phyloP scores from a whole-genome alignment of 2,888 invertebrate genomes.

The Nasonovia ribisnigri region DNA sequence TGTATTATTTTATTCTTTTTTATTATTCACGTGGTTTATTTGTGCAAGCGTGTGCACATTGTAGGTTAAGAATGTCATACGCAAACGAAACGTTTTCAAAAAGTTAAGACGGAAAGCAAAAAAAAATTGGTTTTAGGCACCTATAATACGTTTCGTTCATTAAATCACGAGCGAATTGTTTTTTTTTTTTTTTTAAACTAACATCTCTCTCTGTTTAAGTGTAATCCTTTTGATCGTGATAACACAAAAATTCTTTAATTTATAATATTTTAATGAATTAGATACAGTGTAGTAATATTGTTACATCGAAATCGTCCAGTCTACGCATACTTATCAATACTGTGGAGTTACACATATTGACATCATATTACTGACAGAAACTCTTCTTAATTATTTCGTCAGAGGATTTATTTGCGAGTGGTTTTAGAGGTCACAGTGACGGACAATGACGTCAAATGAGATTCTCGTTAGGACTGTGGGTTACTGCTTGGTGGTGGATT shows the following conservation, averaged over 20 bases:
- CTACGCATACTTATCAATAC: background rate
- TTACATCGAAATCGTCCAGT: background rate
- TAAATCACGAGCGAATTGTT: background rate
- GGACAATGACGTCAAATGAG: background rate
- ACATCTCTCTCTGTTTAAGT: background rate
- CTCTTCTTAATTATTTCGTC: background rate
- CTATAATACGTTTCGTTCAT: background rate
- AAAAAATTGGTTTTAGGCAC: background rate
- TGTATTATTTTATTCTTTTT: background rate
- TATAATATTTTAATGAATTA: background rate
- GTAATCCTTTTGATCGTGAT: background rate
- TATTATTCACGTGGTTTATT: background rate
- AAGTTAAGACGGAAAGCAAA: background rate
- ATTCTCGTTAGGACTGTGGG: background rate
- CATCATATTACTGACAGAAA: background rate
- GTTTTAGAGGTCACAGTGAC: background rate
- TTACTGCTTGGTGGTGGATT: background rate
- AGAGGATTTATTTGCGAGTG: background rate
- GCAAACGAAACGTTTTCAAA: background rate
- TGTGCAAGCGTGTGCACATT: background rate
- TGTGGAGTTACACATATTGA: background rate
- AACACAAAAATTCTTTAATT: background rate
- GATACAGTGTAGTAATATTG: background rate
- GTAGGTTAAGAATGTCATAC: background rate
- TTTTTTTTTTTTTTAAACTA: background rate